Conservation (phyloP, 2,888 invertebrate genomes). For the Urechis unicinctus region DNA sequence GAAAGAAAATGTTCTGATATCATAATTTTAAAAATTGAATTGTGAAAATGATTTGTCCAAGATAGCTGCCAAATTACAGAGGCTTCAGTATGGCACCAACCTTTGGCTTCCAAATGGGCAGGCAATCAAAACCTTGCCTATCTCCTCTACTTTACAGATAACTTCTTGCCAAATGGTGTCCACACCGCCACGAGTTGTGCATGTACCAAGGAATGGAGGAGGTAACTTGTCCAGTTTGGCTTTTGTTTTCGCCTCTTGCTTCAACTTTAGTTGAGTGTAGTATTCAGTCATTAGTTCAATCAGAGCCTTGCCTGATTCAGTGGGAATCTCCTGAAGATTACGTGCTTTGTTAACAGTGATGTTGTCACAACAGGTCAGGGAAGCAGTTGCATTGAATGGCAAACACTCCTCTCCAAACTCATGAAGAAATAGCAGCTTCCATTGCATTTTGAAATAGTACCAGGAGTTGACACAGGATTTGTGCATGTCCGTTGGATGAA, state of each 20-base stretch:
- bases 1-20: too few relatives aligned
- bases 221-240: slow-evolving; percentile 16
- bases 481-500: too few relatives aligned
- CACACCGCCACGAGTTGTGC: not conserved
- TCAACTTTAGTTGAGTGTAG: slow-evolving; percentile 16
- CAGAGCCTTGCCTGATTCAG: slow-evolving; percentile 22
- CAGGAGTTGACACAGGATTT: too few relatives aligned
- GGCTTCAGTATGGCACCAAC: too few relatives aligned
- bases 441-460: slow-evolving; percentile 29
- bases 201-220: slow-evolving; percentile 26
- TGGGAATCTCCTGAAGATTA: slow-evolving; percentile 33
- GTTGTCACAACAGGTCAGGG: slow-evolving; percentile 18
- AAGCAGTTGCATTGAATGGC: slow-evolving; percentile 24
- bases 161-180: slow-evolving; percentile 15
- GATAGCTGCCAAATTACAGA: too few relatives aligned
- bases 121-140: slow-evolving; percentile 34
- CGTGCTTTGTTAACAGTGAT: slow-evolving; percentile 30
- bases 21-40: too few relatives aligned
- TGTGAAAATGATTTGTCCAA: too few relatives aligned
- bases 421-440: slow-evolving; percentile 23
- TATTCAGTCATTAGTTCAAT: slow-evolving; percentile 25
- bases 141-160: slow-evolving; percentile 27
- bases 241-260: slow-evolving; percentile 16
- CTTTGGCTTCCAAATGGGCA: slow-evolving; percentile 44
- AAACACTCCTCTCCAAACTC: slow-evolving; percentile 34